phyloP scores from a whole-genome alignment of 2,797 vertebrate species.

The Anniella stebbinsi region DNA sequence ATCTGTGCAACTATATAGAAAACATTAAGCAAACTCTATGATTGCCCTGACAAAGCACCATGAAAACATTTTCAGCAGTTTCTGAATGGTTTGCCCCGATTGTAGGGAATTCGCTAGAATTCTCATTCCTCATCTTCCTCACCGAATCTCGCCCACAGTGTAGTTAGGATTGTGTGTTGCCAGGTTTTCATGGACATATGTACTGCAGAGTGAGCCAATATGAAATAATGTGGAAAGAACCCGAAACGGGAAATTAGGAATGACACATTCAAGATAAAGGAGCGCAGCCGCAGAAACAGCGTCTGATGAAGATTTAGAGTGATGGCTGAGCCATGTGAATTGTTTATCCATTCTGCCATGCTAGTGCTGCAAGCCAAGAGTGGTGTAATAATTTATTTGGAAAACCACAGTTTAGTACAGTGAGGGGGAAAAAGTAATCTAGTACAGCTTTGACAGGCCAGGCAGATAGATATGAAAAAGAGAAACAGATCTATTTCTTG shows the following conservation, averaged over 20 bases:
- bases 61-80: not conserved
- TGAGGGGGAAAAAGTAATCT: constrained; percentile 64
- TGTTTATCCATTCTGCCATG: constrained; percentile 71
- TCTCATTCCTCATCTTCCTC: not conserved
- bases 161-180: constrained; percentile 26
- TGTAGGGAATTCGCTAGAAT: constrained; percentile 16
- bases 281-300: constrained; percentile 57
- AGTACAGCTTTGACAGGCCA: constrained; percentile 51
- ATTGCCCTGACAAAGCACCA: not conserved
- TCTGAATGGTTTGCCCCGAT: not conserved
- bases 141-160: constrained; percentile 6
- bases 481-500: constrained; percentile 68
- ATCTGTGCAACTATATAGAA: not conserved
- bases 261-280: constrained; percentile 70
- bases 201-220: constrained; percentile 55
- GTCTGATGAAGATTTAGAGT: constrained; percentile 75
- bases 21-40: not conserved
- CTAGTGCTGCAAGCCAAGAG: constrained; percentile 61
- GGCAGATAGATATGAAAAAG: constrained; percentile 69
- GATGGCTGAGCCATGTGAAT: constrained; percentile 58
- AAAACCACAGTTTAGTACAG: constrained; percentile 69
- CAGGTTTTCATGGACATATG: constrained; percentile 39
- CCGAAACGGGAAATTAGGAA: constrained; percentile 64
- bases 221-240: constrained; percentile 62
- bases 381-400: constrained; percentile 75